Conservation (phyloP, 2,797 vertebrate genomes). For the Channa striata region DNA sequence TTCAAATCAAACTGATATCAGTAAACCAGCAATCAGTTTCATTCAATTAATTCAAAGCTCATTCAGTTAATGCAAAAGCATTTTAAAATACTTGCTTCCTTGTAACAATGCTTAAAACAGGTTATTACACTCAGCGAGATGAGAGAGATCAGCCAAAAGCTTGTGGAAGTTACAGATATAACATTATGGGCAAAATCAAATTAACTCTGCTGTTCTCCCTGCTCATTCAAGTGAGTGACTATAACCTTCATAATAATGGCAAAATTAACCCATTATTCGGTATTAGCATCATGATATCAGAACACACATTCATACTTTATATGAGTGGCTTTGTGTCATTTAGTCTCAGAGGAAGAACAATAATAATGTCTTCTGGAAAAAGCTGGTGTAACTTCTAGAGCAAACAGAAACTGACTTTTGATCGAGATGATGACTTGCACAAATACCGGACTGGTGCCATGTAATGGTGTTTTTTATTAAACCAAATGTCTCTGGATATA, state of each 20-base stretch:
- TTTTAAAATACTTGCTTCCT: conserved; percentile 48
- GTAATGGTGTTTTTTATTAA: too few species aligned
- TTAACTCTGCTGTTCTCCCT: conserved; percentile 25
- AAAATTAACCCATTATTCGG: conserved; percentile 67
- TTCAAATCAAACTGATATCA: conserved; percentile 73
- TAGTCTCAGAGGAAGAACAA: conserved; percentile 66
- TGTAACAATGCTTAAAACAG: conserved; percentile 56
- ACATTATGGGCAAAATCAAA: neutral
- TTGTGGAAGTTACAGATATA: neutral
- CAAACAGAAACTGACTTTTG: too few species aligned
- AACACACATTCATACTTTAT: conserved; percentile 66
- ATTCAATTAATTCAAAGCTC: conserved; percentile 68
- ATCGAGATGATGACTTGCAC: too few species aligned
- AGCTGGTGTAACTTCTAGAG: neutral
- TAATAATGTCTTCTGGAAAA: too few species aligned
- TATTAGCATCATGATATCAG: conserved; percentile 55
- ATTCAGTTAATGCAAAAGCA: conserved; percentile 79
- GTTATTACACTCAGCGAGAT: conserved; percentile 67
- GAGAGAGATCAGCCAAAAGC: neutral
- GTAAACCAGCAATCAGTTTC: conserved; percentile 64
- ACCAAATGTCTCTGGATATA: too few species aligned
- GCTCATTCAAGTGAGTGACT: conserved; percentile 57
- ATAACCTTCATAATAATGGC: conserved; percentile 76
- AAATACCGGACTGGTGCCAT: too few species aligned
- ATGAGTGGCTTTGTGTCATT: conserved; percentile 68